These are phyloP conservation scores for Gambusia yucatana DNA, from an alignment of 2,797 vertebrate genomes.

Conservation along the genomic window DNA sequence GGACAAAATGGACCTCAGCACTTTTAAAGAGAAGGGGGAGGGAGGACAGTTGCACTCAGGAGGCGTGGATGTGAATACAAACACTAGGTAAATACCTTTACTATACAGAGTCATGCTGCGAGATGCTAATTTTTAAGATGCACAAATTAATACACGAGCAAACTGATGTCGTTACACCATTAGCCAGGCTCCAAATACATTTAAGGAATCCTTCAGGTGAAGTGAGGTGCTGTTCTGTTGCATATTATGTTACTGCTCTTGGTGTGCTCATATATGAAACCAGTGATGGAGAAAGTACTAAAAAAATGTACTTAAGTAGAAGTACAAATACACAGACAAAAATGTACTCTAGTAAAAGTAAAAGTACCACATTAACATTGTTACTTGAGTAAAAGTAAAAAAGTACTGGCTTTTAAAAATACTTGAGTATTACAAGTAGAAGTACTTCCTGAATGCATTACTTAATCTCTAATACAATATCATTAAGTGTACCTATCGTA, in stretches of 20 bases:
- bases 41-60: neutral
- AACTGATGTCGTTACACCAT: conserved; percentile 13
- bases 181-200: conserved; percentile 7
- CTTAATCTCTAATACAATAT: too few relatives aligned
- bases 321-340: too few relatives aligned
- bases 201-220: neutral
- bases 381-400: too few relatives aligned
- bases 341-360: too few relatives aligned
- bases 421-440: too few relatives aligned
- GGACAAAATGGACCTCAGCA: conserved; percentile 51
- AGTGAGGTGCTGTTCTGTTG: neutral
- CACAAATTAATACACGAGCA: conserved; percentile 16
- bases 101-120: neutral
- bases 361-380: too few relatives aligned
- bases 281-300: neutral
- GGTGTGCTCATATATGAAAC: neutral
- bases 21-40: conserved; percentile 13
- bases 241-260: neutral
- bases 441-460: too few relatives aligned
- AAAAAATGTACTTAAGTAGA: too few relatives aligned
- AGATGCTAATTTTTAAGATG: conserved; percentile 11
- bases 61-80: conserved; percentile 10
- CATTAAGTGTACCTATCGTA: too few relatives aligned
- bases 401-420: too few relatives aligned
- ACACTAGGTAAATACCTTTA: neutral